Evolutionary conservation across 1,140 invertebrate genomes (phyloP).

Genomic region (Bombus picipes): DNA sequence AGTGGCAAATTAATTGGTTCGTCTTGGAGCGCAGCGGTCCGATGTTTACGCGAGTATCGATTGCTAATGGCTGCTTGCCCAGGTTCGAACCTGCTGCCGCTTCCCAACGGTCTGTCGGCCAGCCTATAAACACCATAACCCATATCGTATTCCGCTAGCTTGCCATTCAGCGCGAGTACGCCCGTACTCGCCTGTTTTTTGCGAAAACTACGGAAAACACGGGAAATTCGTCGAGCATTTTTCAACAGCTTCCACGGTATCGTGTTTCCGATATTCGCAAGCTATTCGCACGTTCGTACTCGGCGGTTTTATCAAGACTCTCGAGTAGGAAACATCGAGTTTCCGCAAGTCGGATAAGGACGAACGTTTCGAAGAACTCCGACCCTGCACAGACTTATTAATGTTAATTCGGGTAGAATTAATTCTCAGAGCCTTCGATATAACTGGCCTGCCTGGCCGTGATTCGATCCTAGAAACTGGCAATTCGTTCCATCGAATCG

Average conservation of each 20-base stretch:
- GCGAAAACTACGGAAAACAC: background rate
- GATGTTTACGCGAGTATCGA: conserved; percentile 60
- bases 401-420: no score
- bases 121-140: conserved; percentile 31
- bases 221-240: no score
- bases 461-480: background rate
- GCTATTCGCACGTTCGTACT: no score
- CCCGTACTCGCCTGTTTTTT: background rate
- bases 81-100: conserved; percentile 39
- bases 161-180: background rate
- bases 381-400: fast-evolving
- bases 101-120: background rate
- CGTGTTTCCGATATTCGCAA: background rate
- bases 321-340: background rate
- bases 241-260: background rate
- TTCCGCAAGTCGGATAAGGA: background rate
- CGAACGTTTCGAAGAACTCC: background rate
- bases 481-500: background rate
- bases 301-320: background rate
- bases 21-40: conserved; percentile 13
- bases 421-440: background rate
- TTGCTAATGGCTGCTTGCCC: conserved; percentile 59
- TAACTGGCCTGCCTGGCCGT: no score
- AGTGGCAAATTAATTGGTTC: conserved; percentile 62
- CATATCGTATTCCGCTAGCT: conserved; percentile 6